phyloP scores from a whole-genome alignment of 2,113 vertebrate genomes.

The Ciconia boyciana region DNA sequence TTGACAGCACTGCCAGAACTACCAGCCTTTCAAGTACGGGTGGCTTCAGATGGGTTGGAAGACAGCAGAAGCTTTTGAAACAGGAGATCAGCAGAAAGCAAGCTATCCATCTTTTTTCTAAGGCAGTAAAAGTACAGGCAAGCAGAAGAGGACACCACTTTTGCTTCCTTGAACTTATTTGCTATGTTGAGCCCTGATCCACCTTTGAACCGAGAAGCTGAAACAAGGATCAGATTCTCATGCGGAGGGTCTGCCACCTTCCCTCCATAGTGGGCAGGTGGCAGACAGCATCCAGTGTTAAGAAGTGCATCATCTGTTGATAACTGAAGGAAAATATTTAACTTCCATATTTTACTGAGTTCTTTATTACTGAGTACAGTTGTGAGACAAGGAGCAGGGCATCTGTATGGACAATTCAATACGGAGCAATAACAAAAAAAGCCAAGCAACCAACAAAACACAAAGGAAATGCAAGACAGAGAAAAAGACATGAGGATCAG shows the following conservation, averaged over 20 bases:
- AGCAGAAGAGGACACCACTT: background rate
- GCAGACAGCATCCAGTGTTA: background rate
- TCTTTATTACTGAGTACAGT: background rate
- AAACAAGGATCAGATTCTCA: background rate
- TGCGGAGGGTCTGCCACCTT: background rate
- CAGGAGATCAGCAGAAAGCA: background rate
- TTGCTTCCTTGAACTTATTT: background rate
- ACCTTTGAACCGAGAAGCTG: background rate
- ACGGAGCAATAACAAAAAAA: background rate
- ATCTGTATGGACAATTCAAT: background rate
- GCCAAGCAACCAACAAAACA: background rate
- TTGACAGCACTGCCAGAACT: background rate
- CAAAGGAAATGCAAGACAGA: background rate
- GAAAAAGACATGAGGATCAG: background rate
- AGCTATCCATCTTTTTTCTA: background rate
- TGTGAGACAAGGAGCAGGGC: background rate
- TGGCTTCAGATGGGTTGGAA: background rate
- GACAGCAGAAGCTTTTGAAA: background rate
- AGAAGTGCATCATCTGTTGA: background rate
- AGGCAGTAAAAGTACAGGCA: background rate
- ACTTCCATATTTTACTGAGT: background rate
- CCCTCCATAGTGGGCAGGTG: accelerated
- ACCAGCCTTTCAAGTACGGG: background rate
- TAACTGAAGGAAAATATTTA: background rate
- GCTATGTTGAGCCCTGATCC: background rate